A percentile compares a stretch with the other conserved stretches of the same genome.
Evolutionary conservation across 1,140 invertebrate species (phyloP).

Genomic region (Nylanderia fulva): DNA sequence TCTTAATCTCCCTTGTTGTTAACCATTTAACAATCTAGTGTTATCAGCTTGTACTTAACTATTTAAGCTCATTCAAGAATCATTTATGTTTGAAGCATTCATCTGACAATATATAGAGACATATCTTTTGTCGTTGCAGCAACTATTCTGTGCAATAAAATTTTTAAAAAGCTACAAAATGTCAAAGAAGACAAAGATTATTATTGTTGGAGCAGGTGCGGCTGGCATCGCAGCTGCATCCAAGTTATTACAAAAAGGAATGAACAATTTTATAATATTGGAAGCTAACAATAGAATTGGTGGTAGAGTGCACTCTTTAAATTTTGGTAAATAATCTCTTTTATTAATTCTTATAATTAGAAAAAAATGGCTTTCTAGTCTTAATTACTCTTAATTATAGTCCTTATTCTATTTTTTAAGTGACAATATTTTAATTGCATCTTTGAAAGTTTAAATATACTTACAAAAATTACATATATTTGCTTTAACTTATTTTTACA

Average conservation of each 20-base stretch:
- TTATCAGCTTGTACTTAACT: constrained; percentile 12
- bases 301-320: constrained; percentile 86
- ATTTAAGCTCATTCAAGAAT: constrained; percentile 35
- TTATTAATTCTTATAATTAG: neutral
- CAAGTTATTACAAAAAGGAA: constrained; percentile 84
- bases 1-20: neutral
- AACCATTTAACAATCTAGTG: neutral
- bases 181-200: constrained; percentile 77
- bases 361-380: neutral
- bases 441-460: neutral
- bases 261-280: constrained; percentile 86
- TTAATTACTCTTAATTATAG: no score
- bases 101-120: neutral
- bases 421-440: neutral
- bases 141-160: neutral
- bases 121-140: no score
- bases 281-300: constrained; percentile 88
- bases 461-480: constrained; percentile 35
- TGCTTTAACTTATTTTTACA: constrained; percentile 67
- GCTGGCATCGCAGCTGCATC: constrained; percentile 87
- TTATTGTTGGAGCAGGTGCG: constrained; percentile 88
- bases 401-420: neutral
- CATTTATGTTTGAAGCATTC: neutral
- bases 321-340: constrained; percentile 81
- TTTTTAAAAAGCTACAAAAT: neutral